phyloP scores from a whole-genome alignment of 1,140 invertebrate genomes.

The Calosoma granatense region DNA sequence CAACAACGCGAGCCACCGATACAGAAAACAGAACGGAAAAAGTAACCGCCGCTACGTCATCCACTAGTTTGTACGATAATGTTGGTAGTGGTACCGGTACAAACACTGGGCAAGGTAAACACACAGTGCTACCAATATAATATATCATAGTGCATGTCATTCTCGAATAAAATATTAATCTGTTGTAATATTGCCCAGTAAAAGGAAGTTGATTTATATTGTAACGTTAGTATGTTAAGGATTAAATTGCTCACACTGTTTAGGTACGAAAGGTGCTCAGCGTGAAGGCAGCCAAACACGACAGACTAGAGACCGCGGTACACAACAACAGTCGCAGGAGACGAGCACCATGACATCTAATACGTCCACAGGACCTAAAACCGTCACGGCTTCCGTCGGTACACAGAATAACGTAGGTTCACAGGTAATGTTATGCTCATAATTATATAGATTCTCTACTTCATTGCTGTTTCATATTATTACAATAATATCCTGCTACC shows the following conservation, averaged over 20 bases:
- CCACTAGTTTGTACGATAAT: conserved; percentile 83
- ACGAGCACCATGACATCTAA: conserved; percentile 49
- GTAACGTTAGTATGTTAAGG: background rate
- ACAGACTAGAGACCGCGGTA: conserved; percentile 35
- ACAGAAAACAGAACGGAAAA: conserved; percentile 57
- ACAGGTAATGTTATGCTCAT: background rate
- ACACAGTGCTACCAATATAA: no score
- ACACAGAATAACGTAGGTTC: conserved; percentile 37
- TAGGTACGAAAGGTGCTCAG: conserved; percentile 27
- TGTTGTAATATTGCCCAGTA: background rate
- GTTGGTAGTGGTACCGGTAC: conserved; percentile 52
- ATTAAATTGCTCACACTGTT: background rate
- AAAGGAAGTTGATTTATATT: background rate
- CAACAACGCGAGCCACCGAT: conserved; percentile 58
- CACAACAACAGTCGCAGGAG: conserved; percentile 52
- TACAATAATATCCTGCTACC: no score
- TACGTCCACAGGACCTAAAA: conserved; percentile 46
- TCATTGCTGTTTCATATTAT: no score
- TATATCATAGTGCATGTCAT: background rate
- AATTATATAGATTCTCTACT: no score
- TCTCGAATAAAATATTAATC: background rate
- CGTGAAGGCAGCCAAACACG: conserved; percentile 28
- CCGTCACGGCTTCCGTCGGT: conserved; percentile 49
- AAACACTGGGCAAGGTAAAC: conserved; percentile 42
- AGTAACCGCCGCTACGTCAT: conserved; percentile 72